Evolutionary conservation across 2,888 invertebrate genomes (phyloP).

Genomic region (Cosmopolites sordidus): DNA sequence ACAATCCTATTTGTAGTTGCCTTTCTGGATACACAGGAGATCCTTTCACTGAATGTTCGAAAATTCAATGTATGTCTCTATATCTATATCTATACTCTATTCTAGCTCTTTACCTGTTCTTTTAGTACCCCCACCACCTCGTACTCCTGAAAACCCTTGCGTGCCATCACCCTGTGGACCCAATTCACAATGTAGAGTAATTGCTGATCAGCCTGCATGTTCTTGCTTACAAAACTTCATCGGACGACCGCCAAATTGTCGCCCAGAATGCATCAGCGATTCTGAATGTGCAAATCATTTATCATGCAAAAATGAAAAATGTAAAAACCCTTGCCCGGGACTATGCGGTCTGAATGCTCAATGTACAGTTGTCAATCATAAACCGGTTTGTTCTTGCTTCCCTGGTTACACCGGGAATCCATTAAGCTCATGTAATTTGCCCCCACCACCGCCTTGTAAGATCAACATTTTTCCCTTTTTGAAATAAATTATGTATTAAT

Average conservation of each 20-base stretch:
- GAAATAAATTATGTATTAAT: background rate
- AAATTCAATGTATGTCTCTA: slow-evolving; percentile 38
- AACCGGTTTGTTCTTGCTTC: slow-evolving; percentile 74
- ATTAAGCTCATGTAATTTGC: slow-evolving; percentile 52
- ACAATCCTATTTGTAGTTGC: slow-evolving; percentile 66
- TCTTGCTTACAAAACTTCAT: slow-evolving; percentile 76
- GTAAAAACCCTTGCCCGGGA: slow-evolving; percentile 78
- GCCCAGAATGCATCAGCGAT: slow-evolving; percentile 76
- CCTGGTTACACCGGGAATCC: slow-evolving; percentile 82
- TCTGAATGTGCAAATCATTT: slow-evolving; percentile 78
- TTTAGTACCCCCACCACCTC: slow-evolving; percentile 47
- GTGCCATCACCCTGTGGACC: slow-evolving; percentile 79
- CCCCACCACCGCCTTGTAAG: slow-evolving; percentile 45
- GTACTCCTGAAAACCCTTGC: slow-evolving; percentile 61
- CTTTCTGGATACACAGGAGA: slow-evolving; percentile 60
- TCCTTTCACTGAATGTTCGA: slow-evolving; percentile 56
- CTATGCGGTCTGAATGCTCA: slow-evolving; percentile 74
- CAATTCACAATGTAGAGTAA: slow-evolving; percentile 74
- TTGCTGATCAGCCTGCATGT: slow-evolving; percentile 79
- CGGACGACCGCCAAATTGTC: slow-evolving; percentile 80
- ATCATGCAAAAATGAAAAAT: slow-evolving; percentile 76
- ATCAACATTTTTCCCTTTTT: background rate
- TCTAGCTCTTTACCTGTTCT: slow-evolving; percentile 26
- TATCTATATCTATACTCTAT: slow-evolving; percentile 16
- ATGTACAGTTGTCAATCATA: slow-evolving; percentile 81